phyloP scores from a whole-genome alignment of 2,888 invertebrate genomes.

The Ichneumon xanthorius region DNA sequence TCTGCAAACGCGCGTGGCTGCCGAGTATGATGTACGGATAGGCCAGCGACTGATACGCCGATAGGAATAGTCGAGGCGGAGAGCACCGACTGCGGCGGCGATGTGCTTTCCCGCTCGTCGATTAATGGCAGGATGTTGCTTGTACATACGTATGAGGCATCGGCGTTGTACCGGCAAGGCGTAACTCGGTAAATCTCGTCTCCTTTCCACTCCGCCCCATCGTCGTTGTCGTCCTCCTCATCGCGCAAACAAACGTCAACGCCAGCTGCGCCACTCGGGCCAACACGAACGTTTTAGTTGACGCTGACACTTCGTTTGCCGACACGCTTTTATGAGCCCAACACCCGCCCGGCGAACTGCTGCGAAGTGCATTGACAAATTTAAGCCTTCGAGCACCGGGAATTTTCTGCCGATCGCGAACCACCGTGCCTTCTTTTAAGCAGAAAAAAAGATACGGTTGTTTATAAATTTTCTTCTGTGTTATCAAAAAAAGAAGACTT shows the following conservation, averaged over 20 bases:
- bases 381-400: no score
- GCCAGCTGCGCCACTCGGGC: background rate
- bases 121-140: constrained; percentile 66
- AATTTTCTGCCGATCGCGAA: no score
- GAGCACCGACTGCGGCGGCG: constrained; percentile 32
- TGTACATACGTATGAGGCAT: constrained; percentile 51
- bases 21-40: constrained; percentile 10
- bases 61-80: constrained; percentile 36
- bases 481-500: no score
- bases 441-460: no score
- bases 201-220: constrained; percentile 5
- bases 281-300: background rate
- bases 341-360: background rate
- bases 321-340: background rate
- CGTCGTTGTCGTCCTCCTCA: background rate
- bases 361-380: background rate
- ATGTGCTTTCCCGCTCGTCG: constrained; percentile 55
- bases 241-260: background rate
- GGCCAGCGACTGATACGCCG: constrained; percentile 41
- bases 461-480: no score
- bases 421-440: no score
- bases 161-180: constrained; percentile 10
- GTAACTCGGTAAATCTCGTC: background rate
- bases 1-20: constrained; percentile 35
- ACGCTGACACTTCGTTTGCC: background rate